Conservation (phyloP, 2,888 invertebrate species). For the Clunio marinus region DNA sequence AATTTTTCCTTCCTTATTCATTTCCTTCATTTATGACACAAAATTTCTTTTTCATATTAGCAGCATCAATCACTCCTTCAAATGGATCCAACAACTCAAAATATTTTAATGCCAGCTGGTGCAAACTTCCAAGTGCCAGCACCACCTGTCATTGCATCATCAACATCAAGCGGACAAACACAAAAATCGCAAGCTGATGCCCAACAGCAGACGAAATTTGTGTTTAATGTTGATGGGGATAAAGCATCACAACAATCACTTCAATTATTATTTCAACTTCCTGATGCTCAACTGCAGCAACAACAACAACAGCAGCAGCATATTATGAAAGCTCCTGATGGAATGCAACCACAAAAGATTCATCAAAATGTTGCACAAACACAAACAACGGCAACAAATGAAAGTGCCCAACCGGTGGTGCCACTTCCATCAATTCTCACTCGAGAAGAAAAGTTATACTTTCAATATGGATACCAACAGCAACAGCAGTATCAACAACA, state of each 20-base stretch:
- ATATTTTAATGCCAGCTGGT: slow-evolving; percentile 14
- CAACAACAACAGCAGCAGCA: slow-evolving; percentile 42
- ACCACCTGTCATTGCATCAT: background rate
- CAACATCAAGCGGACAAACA: slow-evolving; percentile 1
- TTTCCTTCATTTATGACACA: background rate
- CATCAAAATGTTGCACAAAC: slow-evolving; percentile 34
- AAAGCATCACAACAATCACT: slow-evolving; percentile 49
- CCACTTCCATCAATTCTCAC: slow-evolving; percentile 13
- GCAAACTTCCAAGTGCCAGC: slow-evolving; percentile 1
- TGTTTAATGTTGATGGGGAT: slow-evolving; percentile 51
- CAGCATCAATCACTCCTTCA: slow-evolving; percentile 31
- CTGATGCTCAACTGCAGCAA: slow-evolving; percentile 43
- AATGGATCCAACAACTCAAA: slow-evolving; percentile 31
- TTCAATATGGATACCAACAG: slow-evolving; percentile 46
- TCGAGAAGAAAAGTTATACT: slow-evolving; percentile 8
- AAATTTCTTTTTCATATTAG: slow-evolving; percentile 24
- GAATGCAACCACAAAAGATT: slow-evolving; percentile 9
- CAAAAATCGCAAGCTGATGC: slow-evolving; percentile 43
- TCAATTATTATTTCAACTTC: slow-evolving; percentile 51
- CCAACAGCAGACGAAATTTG: slow-evolving; percentile 49
- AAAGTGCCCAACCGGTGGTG: slow-evolving; percentile 5
- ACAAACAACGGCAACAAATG: slow-evolving; percentile 18
- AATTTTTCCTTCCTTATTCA: slow-evolving; percentile 11
- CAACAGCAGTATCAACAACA: slow-evolving; percentile 48
- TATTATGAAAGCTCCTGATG: slow-evolving; percentile 24